Conservation (phyloP, 2,113 vertebrate genomes). For the Rhineura floridana region DNA sequence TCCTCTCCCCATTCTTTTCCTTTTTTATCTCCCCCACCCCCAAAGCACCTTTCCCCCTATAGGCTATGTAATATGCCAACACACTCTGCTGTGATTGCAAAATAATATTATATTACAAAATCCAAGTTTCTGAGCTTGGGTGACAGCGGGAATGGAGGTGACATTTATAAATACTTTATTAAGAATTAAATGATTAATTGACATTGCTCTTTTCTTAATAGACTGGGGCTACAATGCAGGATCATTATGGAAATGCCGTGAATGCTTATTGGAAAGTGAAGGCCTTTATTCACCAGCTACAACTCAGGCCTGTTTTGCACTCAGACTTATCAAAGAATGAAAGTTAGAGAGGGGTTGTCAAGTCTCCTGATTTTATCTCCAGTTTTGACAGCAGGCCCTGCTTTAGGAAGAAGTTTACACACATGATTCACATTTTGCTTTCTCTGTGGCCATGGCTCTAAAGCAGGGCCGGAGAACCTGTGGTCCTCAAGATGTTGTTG, state of each 20-base stretch:
- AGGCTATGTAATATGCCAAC: background rate
- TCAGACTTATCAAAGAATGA: background rate
- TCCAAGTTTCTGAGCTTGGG: background rate
- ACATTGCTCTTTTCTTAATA: constrained; percentile 34
- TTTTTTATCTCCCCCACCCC: background rate
- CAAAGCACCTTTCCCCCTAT: background rate
- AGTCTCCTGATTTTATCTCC: background rate
- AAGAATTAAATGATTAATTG: constrained; percentile 41
- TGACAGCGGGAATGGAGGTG: constrained; percentile 17
- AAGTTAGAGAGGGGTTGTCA: background rate
- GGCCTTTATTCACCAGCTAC: background rate
- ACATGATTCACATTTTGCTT: background rate
- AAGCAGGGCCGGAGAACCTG: too few relatives aligned
- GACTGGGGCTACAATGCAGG: constrained; percentile 2
- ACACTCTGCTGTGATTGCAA: background rate
- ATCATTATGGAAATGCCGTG: constrained; percentile 16
- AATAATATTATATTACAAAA: constrained; percentile 5
- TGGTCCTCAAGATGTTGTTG: too few relatives aligned
- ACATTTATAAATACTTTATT: constrained; percentile 45
- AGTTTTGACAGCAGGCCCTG: background rate
- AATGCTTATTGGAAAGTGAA: background rate
- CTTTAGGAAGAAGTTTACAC: background rate
- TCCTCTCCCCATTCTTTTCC: background rate
- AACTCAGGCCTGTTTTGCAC: background rate
- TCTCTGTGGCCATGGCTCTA: background rate